A percentile compares a stretch with the other conserved stretches of the same genome.
Conservation (phyloP, 2,797 vertebrate genomes). For the Graptemys geographica region DNA sequence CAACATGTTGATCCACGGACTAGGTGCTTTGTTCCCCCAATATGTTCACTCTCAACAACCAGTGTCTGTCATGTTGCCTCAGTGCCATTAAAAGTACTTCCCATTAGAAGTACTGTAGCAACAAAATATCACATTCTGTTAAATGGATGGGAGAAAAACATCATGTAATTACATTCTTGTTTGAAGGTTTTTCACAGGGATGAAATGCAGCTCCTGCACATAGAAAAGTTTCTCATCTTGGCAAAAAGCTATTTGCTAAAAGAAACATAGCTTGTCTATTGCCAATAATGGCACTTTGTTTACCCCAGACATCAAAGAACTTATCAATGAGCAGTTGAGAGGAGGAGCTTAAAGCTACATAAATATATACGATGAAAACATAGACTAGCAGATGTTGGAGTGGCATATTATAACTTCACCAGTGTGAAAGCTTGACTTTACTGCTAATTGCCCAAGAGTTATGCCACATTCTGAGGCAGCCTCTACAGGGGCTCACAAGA, state of each 20-base stretch:
- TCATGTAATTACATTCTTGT: background rate
- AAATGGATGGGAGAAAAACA: background rate
- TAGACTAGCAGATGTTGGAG: slow-evolving; percentile 12
- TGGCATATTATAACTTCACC: background rate
- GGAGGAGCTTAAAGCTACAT: background rate
- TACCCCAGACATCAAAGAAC: background rate
- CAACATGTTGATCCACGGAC: background rate
- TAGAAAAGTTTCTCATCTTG: slow-evolving; percentile 34
- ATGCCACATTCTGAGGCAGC: background rate
- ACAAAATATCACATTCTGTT: background rate
- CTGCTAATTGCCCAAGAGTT: background rate
- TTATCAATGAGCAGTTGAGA: slow-evolving; percentile 17
- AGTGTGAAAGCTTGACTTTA: background rate
- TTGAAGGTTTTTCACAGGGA: background rate
- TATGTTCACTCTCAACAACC: background rate
- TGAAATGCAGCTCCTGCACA: background rate
- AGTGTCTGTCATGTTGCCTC: background rate
- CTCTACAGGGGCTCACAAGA: background rate
- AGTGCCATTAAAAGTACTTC: background rate
- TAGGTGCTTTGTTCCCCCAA: background rate
- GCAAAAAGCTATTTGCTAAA: slow-evolving; percentile 2
- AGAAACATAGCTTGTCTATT: background rate
- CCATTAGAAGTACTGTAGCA: background rate
- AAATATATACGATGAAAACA: slow-evolving; percentile 6
- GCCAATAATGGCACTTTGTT: background rate